These are phyloP conservation scores for Sebastes glaucus DNA, from an alignment of 2,797 vertebrate species.

Conservation along the genomic window DNA sequence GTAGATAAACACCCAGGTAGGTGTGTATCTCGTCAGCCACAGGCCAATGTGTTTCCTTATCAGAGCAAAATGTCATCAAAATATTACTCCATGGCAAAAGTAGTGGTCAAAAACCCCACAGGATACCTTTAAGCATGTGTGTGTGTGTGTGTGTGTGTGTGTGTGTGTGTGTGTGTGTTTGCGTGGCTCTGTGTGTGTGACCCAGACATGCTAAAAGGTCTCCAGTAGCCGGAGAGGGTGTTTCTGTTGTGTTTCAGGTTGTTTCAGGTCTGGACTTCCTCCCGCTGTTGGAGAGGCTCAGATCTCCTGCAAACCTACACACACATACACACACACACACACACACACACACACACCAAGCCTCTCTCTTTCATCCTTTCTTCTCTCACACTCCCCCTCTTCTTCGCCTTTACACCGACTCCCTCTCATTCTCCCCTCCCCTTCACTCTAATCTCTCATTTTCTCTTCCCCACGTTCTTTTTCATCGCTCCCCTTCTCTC, in stretches of 20 bases:
- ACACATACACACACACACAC: background rate
- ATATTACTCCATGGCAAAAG: background rate
- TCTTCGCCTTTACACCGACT: slow-evolving; percentile 31
- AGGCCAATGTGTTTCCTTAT: background rate
- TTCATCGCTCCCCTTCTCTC: slow-evolving; percentile 18
- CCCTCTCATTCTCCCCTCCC: slow-evolving; percentile 16
- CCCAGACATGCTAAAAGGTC: slow-evolving; percentile 44
- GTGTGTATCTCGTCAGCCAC: background rate
- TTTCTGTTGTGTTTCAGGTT: slow-evolving; percentile 45
- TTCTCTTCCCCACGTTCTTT: slow-evolving; percentile 22
- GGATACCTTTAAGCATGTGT: background rate
- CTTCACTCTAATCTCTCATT: slow-evolving; percentile 49
- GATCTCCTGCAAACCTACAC: slow-evolving; percentile 11
- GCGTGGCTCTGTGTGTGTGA: background rate
- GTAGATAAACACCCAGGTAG: background rate
- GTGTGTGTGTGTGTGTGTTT: background rate
- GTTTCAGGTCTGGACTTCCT: slow-evolving; percentile 36
- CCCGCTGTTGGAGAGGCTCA: slow-evolving; percentile 11
- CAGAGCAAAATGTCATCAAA: background rate
- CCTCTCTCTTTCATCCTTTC: slow-evolving; percentile 50
- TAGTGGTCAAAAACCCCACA: background rate
- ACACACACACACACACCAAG: background rate
- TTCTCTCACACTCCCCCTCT: slow-evolving; percentile 35
- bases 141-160: background rate
- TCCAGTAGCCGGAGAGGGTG: slow-evolving; percentile 35